These are phyloP conservation scores for Vidua macroura DNA, from an alignment of 2,113 vertebrate species.

Conservation along the genomic window DNA sequence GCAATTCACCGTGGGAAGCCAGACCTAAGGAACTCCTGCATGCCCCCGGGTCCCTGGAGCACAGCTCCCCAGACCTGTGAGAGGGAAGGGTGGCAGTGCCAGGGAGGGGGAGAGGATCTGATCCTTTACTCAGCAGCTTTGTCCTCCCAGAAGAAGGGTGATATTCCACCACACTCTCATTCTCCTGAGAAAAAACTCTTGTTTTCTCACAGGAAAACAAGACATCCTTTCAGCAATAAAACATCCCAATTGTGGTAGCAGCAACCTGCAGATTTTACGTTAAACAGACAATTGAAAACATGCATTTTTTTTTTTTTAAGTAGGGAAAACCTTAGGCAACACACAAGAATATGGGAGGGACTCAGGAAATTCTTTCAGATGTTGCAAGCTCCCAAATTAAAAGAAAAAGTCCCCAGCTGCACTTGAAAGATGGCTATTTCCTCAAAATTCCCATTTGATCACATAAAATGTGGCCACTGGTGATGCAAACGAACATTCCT, in stretches of 20 bases:
- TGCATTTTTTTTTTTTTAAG: fast-evolving
- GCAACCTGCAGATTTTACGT: background rate
- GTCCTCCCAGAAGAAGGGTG: background rate
- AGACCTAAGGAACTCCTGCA: background rate
- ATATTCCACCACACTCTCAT: background rate
- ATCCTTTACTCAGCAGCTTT: background rate
- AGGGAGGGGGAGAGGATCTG: background rate
- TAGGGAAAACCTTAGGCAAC: background rate
- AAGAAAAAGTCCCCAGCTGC: background rate
- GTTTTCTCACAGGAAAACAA: background rate
- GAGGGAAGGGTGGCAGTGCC: fast-evolving
- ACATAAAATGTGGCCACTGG: background rate
- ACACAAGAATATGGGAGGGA: background rate
- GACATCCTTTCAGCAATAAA: background rate
- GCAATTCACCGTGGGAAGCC: background rate
- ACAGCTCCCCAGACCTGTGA: background rate
- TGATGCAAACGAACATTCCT: background rate
- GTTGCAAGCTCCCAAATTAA: background rate
- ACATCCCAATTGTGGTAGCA: background rate
- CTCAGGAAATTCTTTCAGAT: background rate
- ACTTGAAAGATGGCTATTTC: background rate
- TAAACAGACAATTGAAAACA: background rate
- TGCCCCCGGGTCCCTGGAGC: fast-evolving
- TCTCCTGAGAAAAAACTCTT: background rate
- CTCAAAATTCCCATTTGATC: background rate